A percentile compares a stretch with the other conserved stretches of the same genome.
Evolutionary conservation across 2,797 vertebrate genomes (phyloP).

Genomic region (Pipistrellus nathusii): DNA sequence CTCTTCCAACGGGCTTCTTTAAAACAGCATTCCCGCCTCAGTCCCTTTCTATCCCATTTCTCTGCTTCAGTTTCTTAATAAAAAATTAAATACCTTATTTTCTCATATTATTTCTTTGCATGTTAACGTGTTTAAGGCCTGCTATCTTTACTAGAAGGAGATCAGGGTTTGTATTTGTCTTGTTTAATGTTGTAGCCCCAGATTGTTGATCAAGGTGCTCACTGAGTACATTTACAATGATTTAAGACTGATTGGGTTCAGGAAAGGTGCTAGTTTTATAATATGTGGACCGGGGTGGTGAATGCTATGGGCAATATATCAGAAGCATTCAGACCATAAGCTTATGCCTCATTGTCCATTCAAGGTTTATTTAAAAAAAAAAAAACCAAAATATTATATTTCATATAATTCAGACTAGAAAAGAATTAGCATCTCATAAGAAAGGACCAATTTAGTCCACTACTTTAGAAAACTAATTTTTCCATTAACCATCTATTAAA

Average conservation of each 20-base stretch:
- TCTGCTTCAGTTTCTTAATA: constrained; percentile 35
- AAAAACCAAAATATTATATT: constrained; percentile 12
- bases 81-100: background rate
- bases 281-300: background rate
- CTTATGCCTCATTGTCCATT: background rate
- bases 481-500: constrained; percentile 34
- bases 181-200: background rate
- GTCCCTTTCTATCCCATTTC: background rate
- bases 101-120: background rate
- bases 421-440: background rate
- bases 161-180: background rate
- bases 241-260: background rate
- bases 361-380: background rate
- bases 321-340: background rate
- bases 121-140: constrained; percentile 8
- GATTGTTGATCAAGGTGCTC: background rate
- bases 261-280: background rate
- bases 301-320: background rate
- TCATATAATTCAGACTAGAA: background rate
- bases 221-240: background rate
- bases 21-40: background rate
- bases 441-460: background rate
- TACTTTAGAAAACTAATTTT: constrained; percentile 50
- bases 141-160: background rate
- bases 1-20: background rate